Percentiles rank a stretch among this genome's conserved stretches.
phyloP scores from a whole-genome alignment of 2,888 invertebrate genomes.

The Perithous albicinctus region DNA sequence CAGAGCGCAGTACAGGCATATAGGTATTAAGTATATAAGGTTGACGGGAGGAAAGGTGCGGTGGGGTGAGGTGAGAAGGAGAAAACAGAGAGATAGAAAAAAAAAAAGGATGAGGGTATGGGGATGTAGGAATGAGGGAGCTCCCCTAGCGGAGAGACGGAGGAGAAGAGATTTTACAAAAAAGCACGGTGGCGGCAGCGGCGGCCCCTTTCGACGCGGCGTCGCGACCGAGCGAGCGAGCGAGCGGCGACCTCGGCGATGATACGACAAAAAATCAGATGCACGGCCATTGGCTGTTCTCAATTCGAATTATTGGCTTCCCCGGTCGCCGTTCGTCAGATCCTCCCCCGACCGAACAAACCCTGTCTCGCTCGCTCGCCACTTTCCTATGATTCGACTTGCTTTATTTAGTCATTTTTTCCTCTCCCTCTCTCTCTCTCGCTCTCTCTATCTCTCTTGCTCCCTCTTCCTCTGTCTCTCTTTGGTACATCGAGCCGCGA shows the following conservation, averaged over 20 bases:
- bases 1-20: constrained; percentile 3
- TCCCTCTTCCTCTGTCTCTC: constrained; percentile 66
- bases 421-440: no score
- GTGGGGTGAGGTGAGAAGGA: constrained; percentile 12
- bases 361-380: constrained; percentile 63
- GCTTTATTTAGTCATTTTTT: constrained; percentile 56
- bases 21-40: constrained; percentile 22
- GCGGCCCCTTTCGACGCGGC: constrained; percentile 64
- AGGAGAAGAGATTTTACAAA: constrained; percentile 48
- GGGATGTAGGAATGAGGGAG: constrained; percentile 15
- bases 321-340: constrained; percentile 75
- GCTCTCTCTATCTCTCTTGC: no score
- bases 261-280: constrained; percentile 84
- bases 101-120: constrained; percentile 25
- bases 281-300: constrained; percentile 85
- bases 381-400: constrained; percentile 46
- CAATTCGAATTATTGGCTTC: constrained; percentile 80
- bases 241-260: constrained; percentile 70
- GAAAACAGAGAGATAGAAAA: constrained; percentile 45
- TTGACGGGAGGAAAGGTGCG: constrained; percentile 37
- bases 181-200: constrained; percentile 42
- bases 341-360: constrained; percentile 65
- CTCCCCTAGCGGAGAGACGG: constrained; percentile 26
- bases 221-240: constrained; percentile 49
- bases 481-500: constrained; percentile 50